Conservation (phyloP, 1,140 invertebrate genomes). For the Magallana gigas region DNA sequence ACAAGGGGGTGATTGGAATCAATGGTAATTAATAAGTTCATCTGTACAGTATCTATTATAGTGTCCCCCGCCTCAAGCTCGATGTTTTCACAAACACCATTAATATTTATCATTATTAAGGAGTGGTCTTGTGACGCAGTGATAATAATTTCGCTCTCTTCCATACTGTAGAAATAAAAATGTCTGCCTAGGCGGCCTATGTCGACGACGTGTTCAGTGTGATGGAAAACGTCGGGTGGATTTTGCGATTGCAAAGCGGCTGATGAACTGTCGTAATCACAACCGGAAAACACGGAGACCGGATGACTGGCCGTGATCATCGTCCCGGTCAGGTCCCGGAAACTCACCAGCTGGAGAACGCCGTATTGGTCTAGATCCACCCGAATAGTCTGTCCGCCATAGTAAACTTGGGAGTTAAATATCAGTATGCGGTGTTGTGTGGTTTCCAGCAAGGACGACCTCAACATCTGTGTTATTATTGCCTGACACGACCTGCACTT, state of each 20-base stretch:
- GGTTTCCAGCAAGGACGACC: background rate
- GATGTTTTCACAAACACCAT: background rate
- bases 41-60: background rate
- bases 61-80: background rate
- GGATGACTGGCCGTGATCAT: background rate
- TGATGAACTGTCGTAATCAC: background rate
- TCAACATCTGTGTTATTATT: background rate
- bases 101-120: background rate
- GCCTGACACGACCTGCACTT: background rate
- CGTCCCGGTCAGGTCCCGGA: background rate
- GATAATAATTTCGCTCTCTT: background rate
- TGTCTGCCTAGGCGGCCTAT: background rate
- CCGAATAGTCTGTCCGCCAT: background rate
- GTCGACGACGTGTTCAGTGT: background rate
- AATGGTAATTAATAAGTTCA: background rate
- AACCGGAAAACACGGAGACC: background rate
- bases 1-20: background rate
- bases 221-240: background rate
- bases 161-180: background rate
- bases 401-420: background rate
- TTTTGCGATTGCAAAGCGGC: background rate
- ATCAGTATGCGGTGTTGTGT: background rate
- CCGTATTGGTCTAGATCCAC: background rate
- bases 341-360: background rate
- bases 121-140: background rate